Evolutionary conservation across 2,797 vertebrate species (phyloP).

Genomic region (Sphenodon punctatus): DNA sequence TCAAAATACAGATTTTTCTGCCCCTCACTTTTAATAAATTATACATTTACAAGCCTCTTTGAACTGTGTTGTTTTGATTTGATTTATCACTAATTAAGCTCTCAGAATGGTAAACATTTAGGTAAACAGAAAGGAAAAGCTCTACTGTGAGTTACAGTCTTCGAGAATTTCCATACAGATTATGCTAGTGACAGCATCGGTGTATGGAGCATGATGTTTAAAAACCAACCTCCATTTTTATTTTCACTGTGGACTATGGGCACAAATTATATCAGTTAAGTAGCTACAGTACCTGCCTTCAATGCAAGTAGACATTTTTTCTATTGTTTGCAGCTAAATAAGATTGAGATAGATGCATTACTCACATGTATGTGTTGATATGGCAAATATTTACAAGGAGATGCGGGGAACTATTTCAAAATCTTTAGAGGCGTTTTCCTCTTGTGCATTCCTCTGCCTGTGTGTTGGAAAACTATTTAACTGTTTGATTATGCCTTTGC

Average conservation of each 20-base stretch:
- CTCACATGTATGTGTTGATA: slow-evolving; percentile 13
- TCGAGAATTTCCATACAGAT: not conserved
- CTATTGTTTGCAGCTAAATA: not conserved
- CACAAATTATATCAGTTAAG: not conserved
- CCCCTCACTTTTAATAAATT: slow-evolving; percentile 43
- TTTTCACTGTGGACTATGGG: not conserved
- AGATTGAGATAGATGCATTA: not conserved
- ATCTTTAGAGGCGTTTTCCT: too few species aligned
- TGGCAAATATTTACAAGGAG: not conserved
- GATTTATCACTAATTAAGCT: slow-evolving; percentile 47
- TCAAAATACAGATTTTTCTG: slow-evolving; percentile 12
- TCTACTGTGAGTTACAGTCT: not conserved
- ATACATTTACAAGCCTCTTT: slow-evolving; percentile 18
- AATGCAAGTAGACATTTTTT: not conserved
- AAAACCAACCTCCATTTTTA: not conserved
- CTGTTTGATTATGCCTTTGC: not conserved
- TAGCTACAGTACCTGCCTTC: not conserved
- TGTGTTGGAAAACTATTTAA: not conserved
- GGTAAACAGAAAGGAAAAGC: not conserved
- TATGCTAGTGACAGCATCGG: not conserved
- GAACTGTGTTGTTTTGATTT: slow-evolving; percentile 40
- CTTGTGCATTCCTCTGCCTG: slow-evolving; percentile 23
- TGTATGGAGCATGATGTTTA: not conserved
- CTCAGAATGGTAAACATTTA: slow-evolving; percentile 29
- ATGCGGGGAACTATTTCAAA: not conserved